Conservation (phyloP, 2,888 invertebrate genomes). For the Cheilosia impressa region DNA sequence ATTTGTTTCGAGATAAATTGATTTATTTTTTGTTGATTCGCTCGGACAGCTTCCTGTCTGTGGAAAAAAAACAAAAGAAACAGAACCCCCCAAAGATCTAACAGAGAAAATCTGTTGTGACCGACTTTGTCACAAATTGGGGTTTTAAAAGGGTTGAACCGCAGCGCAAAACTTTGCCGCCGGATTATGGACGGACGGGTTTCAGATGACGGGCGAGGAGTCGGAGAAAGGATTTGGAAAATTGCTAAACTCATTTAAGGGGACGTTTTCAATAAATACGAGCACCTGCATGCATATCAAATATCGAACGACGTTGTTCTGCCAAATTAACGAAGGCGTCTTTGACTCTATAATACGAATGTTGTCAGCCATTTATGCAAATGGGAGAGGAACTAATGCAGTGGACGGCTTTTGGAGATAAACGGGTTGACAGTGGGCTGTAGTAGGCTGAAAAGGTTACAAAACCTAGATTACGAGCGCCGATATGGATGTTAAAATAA, state of each 20-base stretch:
- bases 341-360: too few relatives aligned
- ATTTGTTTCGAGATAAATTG: conserved; percentile 73
- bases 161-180: conserved; percentile 38
- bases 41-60: conserved; percentile 60
- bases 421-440: too few relatives aligned
- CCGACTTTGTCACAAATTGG: conserved; percentile 49
- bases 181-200: conserved; percentile 29
- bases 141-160: conserved; percentile 55
- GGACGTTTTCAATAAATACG: conserved; percentile 24
- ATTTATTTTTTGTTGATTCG: conserved; percentile 66
- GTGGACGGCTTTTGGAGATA: too few relatives aligned
- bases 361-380: too few relatives aligned
- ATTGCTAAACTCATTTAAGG: conserved; percentile 32
- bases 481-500: too few relatives aligned
- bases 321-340: too few relatives aligned
- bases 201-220: conserved; percentile 9
- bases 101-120: conserved; percentile 45
- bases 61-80: conserved; percentile 35
- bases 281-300: neutral
- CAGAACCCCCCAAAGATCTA: neutral
- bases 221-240: conserved; percentile 28
- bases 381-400: too few relatives aligned
- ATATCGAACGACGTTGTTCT: neutral
- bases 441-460: too few relatives aligned
- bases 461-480: too few relatives aligned